phyloP scores from a whole-genome alignment of 2,888 invertebrate species.

The Corythucha ciliata region DNA sequence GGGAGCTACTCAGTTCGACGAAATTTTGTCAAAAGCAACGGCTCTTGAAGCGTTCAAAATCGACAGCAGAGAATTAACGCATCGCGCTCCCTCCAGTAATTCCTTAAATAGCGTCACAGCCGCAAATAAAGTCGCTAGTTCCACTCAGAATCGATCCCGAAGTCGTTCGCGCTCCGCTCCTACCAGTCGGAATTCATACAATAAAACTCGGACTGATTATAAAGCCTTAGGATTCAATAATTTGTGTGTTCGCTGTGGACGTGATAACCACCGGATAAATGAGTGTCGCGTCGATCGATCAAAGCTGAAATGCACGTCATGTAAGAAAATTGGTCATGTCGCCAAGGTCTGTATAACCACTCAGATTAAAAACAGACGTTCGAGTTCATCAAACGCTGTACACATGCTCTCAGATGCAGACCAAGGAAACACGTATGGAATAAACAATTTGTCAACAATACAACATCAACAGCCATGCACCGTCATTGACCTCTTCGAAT shows the following conservation, averaged over 20 bases:
- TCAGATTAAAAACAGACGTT: not conserved
- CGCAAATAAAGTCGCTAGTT: not conserved
- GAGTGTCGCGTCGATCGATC: not conserved
- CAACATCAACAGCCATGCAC: not conserved
- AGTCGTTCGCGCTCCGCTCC: not conserved
- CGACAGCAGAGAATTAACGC: not conserved
- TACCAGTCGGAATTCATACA: not conserved
- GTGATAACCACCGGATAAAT: conserved; percentile 2
- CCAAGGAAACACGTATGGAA: not conserved
- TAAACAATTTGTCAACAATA: no score
- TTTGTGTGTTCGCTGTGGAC: conserved; percentile 10
- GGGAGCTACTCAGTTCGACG: not conserved
- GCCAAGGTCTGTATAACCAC: conserved; percentile 9
- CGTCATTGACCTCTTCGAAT: not conserved
- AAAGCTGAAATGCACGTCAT: not conserved
- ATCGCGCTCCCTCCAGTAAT: not conserved
- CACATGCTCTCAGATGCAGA: not conserved
- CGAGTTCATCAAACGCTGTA: not conserved
- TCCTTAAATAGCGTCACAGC: not conserved
- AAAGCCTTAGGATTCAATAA: conserved; percentile 6
- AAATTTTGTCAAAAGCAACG: not conserved
- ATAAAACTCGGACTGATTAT: not conserved
- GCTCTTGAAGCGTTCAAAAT: conserved; percentile 4
- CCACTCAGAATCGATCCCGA: not conserved
- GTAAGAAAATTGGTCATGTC: conserved; percentile 5